Evolutionary conservation across 2,888 invertebrate genomes (phyloP).

Genomic region (Leucophenga montana): DNA sequence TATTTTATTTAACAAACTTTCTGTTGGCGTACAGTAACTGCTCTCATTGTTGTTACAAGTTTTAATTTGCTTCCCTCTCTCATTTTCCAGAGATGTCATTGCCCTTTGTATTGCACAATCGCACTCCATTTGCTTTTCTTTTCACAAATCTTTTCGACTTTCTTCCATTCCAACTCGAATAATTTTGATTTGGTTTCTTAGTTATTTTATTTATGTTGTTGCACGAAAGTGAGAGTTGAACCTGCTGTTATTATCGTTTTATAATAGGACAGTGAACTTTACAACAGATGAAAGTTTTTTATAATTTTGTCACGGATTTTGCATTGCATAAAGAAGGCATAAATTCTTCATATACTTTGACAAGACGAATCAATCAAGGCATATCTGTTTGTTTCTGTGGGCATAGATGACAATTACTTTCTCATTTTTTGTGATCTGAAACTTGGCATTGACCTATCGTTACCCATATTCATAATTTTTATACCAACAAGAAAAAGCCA

Average conservation of each 20-base stretch:
- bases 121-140: neutral
- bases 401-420: too few species aligned
- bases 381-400: too few species aligned
- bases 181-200: neutral
- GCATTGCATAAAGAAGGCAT: too few species aligned
- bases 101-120: neutral
- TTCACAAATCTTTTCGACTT: constrained; percentile 7
- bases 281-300: neutral
- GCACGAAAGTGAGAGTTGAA: constrained; percentile 7
- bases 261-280: constrained; percentile 8
- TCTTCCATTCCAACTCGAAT: neutral
- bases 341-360: too few species aligned
- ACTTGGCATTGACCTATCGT: too few species aligned
- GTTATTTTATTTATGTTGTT: neutral
- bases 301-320: too few species aligned
- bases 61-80: neutral
- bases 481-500: too few species aligned
- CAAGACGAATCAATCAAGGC: too few species aligned
- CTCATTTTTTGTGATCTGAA: too few species aligned
- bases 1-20: neutral
- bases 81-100: constrained; percentile 1
- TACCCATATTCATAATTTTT: too few species aligned
- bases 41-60: too few species aligned
- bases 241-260: neutral
- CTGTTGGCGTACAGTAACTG: neutral